phyloP scores from a whole-genome alignment of 2,888 invertebrate species.

The Lysandra bellargus region DNA sequence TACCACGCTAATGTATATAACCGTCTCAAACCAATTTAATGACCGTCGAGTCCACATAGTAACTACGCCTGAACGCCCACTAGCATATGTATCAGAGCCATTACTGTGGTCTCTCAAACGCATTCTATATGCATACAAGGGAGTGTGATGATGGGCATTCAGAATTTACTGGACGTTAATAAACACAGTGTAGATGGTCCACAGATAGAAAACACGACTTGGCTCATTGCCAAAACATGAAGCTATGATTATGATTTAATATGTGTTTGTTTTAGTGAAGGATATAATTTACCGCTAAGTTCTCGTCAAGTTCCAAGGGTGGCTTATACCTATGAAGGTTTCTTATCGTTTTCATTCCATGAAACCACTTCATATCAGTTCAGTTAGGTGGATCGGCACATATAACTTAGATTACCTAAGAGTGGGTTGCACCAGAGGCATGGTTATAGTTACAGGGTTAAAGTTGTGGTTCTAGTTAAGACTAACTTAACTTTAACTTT shows the following conservation, averaged over 20 bases:
- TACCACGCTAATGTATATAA: neutral
- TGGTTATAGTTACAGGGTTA: too few relatives aligned
- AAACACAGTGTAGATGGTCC: constrained; percentile 33
- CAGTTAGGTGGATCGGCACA: too few relatives aligned
- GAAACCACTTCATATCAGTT: too few relatives aligned
- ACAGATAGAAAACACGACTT: constrained; percentile 33
- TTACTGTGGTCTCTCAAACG: constrained; percentile 33
- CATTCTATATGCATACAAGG: constrained; percentile 31
- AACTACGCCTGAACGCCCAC: constrained; percentile 9
- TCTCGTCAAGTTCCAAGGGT: too few relatives aligned
- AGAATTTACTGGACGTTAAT: constrained; percentile 39
- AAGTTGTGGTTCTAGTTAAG: too few relatives aligned
- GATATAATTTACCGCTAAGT: neutral
- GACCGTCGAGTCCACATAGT: neutral
- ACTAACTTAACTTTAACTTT: too few relatives aligned
- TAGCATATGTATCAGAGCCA: constrained; percentile 19
- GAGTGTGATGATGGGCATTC: constrained; percentile 39
- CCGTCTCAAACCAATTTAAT: neutral
- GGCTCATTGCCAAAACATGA: constrained; percentile 34
- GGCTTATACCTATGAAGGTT: too few relatives aligned
- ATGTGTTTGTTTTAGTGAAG: constrained; percentile 33
- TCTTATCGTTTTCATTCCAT: too few relatives aligned
- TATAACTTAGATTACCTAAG: too few relatives aligned
- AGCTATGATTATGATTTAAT: constrained; percentile 36
- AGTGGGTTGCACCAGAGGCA: too few relatives aligned